Evolutionary conservation across 2,888 invertebrate species (phyloP).

Genomic region (Anorthoa munda): DNA sequence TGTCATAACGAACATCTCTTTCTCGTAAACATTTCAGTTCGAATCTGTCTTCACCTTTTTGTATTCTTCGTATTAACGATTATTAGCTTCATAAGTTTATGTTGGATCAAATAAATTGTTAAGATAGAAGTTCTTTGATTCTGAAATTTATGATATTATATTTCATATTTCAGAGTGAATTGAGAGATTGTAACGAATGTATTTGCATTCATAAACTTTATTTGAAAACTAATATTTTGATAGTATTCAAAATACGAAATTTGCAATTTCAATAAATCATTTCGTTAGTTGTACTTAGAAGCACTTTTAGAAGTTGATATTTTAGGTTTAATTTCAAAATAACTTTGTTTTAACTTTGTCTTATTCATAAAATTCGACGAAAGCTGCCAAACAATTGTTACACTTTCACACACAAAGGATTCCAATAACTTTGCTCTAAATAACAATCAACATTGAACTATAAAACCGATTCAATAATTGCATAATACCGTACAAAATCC

Average conservation of each 20-base stretch:
- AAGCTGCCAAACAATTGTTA: constrained; percentile 24
- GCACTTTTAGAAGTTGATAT: too few species aligned
- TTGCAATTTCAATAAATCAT: background rate
- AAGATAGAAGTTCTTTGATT: constrained; percentile 6
- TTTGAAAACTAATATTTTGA: background rate
- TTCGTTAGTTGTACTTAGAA: background rate
- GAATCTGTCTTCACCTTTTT: constrained; percentile 50
- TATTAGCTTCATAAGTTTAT: constrained; percentile 44
- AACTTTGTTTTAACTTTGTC: background rate
- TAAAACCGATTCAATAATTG: constrained; percentile 59
- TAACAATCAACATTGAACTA: constrained; percentile 48
- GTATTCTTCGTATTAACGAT: constrained; percentile 37
- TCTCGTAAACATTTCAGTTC: constrained; percentile 69
- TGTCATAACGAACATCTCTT: constrained; percentile 65
- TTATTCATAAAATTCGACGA: constrained; percentile 13
- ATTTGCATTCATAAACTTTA: background rate
- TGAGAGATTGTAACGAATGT: background rate
- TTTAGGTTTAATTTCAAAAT: background rate
- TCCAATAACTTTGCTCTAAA: constrained; percentile 23
- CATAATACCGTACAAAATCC: constrained; percentile 64
- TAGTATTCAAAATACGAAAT: background rate
- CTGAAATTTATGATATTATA: constrained; percentile 7
- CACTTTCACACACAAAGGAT: constrained; percentile 32
- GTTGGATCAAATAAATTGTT: constrained; percentile 35
- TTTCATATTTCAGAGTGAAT: background rate